These are phyloP conservation scores for Synanthedon tipuliformis DNA, from an alignment of 2,888 invertebrate species.

Conservation along the genomic window DNA sequence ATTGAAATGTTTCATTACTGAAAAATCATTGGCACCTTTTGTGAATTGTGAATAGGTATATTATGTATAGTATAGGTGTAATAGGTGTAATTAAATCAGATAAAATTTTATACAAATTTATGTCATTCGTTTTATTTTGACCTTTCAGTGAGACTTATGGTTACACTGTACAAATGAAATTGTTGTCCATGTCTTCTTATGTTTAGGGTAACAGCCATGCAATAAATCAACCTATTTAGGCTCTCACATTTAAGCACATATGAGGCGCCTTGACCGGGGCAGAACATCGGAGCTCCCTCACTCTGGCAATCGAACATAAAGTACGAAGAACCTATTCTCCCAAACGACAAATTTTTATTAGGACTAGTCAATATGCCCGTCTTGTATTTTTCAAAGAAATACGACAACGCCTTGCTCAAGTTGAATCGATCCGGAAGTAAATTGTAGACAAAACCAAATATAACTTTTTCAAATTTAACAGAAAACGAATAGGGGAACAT, in stretches of 20 bases:
- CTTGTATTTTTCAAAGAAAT: conserved; percentile 67
- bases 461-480: conserved; percentile 66
- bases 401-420: conserved; percentile 71
- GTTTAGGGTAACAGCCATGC: conserved; percentile 72
- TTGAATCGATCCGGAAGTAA: conserved; percentile 69
- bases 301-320: conserved; percentile 78
- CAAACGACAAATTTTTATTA: conserved; percentile 65
- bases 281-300: conserved; percentile 71
- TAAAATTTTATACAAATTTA: no score
- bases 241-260: conserved; percentile 73
- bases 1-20: no score
- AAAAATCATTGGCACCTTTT: no score
- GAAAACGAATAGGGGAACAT: conserved; percentile 71
- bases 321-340: conserved; percentile 64
- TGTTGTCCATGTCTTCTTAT: conserved; percentile 64
- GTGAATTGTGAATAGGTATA: no score
- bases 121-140: conserved; percentile 23
- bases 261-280: conserved; percentile 67
- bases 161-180: conserved; percentile 58
- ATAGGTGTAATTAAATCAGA: no score
- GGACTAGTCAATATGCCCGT: conserved; percentile 69
- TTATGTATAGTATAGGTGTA: no score
- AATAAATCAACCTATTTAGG: conserved; percentile 72
- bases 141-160: conserved; percentile 31
- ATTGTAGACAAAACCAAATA: conserved; percentile 74